A percentile compares a stretch with the other conserved stretches of the same genome.
Evolutionary conservation across 2,888 invertebrate species (phyloP).

Genomic region (Coremacera marginata): DNA sequence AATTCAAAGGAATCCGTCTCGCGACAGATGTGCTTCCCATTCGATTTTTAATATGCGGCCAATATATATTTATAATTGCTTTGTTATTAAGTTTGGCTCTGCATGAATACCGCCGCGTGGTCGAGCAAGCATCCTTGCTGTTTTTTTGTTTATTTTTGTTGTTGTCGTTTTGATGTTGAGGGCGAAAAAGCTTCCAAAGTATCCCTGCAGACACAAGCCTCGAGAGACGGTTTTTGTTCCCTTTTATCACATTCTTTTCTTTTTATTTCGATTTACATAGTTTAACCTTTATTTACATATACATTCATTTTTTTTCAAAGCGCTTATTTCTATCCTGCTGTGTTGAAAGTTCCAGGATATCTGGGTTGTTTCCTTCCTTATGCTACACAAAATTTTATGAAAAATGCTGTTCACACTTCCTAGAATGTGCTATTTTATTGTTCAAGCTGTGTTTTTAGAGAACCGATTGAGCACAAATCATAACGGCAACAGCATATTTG

Average conservation of each 20-base stretch:
- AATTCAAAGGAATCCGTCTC: slow-evolving; percentile 37
- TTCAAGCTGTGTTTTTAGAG: background rate
- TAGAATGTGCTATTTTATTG: background rate
- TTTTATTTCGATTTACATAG: background rate
- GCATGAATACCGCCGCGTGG: slow-evolving; percentile 46
- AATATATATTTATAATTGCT: slow-evolving; percentile 69
- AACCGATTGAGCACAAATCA: background rate
- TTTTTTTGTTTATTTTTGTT: background rate
- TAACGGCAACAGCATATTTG: background rate
- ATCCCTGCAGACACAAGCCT: slow-evolving; percentile 52
- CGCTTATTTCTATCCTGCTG: slow-evolving; percentile 43
- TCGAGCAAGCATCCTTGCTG: slow-evolving; percentile 47
- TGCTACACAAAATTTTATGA: slow-evolving; percentile 60
- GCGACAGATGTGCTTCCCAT: slow-evolving; percentile 70
- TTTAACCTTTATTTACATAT: background rate
- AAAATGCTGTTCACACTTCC: slow-evolving; percentile 66
- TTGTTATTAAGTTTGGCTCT: slow-evolving; percentile 58
- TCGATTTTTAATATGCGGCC: slow-evolving; percentile 70
- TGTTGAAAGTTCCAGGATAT: slow-evolving; percentile 16
- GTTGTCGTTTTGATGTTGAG: slow-evolving; percentile 41
- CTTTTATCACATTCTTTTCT: background rate
- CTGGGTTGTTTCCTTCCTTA: slow-evolving; percentile 1
- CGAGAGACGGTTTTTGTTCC: slow-evolving; percentile 58
- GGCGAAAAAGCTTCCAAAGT: slow-evolving; percentile 32
- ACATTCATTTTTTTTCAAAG: slow-evolving; percentile 1